Base-by-base conservation (phyloP, 2,888 invertebrate species). In the Spialia ferax region DNA sequence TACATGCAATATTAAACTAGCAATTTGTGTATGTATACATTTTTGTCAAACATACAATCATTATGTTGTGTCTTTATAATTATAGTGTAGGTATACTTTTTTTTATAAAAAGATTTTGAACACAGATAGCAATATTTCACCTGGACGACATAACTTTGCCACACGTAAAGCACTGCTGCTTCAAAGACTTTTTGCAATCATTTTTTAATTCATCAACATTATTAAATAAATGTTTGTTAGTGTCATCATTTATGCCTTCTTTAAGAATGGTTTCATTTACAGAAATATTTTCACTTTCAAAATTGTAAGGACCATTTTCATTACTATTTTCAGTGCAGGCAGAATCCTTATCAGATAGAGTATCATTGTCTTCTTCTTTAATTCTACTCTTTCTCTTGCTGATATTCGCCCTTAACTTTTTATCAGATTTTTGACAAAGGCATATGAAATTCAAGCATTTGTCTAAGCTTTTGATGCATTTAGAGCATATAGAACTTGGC, bases 61-160 rank as follows among this genome's bases (percentile, higher is more conserved):
- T n/a, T n/a, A n/a, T n/a, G n/a, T n/a, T n/a, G n/a, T n/a, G n/a
- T n/a, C n/a, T n/a, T n/a, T n/a, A n/a, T n/a, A n/a, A n/a, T n/a
- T n/a, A n/a, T n/a, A n/a, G n/a, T n/a, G n/a, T n/a, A n/a, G n/a
- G n/a, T n/a, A n/a, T n/a, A n/a, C n/a, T n/a, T n/a, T n/a, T n/a
- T n/a, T n/a, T n/a, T n/a, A n/a, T n/a, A n/a, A n/a, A n/a, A n/a
- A n/a, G n/a, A n/a, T n/a, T n/a, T n/a, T n/a, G n/a, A n/a, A n/a
- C n/a, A n/a, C n/a, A n/a, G n/a, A n/a, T 35, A 23, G 6, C 6
- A 23, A 55, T 10, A 52, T 15, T 73, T 73, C 80, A 92, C 94
- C 88, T 87, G 15, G 94, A 93, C 23, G 93, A 93, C 88, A 94
- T 89, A 26, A 94, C 85, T 85, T 93, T 94, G n/a, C 94, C 94